These are phyloP conservation scores for Sorex maritimensis DNA, from an alignment of 2,797 vertebrate species.

Conservation along the genomic window DNA sequence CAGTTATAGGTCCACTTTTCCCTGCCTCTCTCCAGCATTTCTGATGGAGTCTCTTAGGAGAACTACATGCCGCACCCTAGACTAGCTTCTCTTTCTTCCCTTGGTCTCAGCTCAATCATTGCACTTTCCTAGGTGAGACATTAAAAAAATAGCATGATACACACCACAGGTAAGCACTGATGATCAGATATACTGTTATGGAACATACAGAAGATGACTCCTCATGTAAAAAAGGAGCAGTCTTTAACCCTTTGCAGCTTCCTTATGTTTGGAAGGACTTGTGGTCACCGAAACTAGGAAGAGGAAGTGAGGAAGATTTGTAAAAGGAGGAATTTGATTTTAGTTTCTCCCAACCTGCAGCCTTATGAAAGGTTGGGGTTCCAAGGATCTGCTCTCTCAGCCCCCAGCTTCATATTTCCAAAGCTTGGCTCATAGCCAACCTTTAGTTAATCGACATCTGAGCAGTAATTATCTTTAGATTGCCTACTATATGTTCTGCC, in stretches of 20 bases:
- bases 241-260: constrained; percentile 12
- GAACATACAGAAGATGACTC: constrained; percentile 30
- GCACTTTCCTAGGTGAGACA: constrained; percentile 39
- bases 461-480: constrained; percentile 87
- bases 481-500: constrained; percentile 85
- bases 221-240: background rate
- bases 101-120: constrained; percentile 21
- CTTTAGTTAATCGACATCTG: constrained; percentile 81
- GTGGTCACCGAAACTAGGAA: constrained; percentile 43
- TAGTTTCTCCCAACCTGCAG: constrained; percentile 43
- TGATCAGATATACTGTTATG: constrained; percentile 9
- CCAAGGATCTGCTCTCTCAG: constrained; percentile 55
- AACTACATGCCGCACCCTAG: background rate
- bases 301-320: constrained; percentile 43
- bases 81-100: constrained; percentile 50
- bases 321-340: constrained; percentile 52
- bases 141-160: constrained; percentile 11
- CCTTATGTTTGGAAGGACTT: background rate
- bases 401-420: constrained; percentile 71
- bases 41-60: constrained; percentile 30
- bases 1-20: background rate
- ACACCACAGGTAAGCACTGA: constrained; percentile 23
- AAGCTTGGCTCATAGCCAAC: constrained; percentile 71
- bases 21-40: constrained; percentile 11
- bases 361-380: constrained; percentile 40